Conservation (phyloP, 1,140 invertebrate genomes). For the Plodia interpunctella region DNA sequence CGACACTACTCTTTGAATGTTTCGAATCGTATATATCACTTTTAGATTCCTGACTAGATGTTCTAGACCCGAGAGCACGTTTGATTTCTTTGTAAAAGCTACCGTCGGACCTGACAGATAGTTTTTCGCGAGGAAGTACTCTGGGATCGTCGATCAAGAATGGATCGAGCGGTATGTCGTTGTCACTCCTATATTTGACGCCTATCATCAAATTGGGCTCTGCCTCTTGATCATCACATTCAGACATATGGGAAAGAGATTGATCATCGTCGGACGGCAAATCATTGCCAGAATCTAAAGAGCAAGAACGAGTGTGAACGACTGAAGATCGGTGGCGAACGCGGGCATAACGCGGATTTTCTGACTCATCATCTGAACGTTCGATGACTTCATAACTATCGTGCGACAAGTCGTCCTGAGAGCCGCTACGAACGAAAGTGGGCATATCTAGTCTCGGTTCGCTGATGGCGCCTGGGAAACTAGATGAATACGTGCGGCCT, state of each 20-base stretch:
- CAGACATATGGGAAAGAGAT: constrained; percentile 75
- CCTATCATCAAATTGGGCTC: constrained; percentile 53
- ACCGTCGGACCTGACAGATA: constrained; percentile 82
- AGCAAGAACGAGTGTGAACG: constrained; percentile 79
- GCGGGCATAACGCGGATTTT: constrained; percentile 55
- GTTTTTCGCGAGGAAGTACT: constrained; percentile 81
- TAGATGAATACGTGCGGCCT: constrained; percentile 85
- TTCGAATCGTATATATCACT: constrained; percentile 82
- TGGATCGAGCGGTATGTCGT: constrained; percentile 79
- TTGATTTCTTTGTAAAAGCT: constrained; percentile 83
- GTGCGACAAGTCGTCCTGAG: constrained; percentile 91
- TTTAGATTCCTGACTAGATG: constrained; percentile 82
- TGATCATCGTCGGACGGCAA: constrained; percentile 81
- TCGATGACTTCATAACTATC: constrained; percentile 92
- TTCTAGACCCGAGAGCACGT: constrained; percentile 77
- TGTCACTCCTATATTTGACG: constrained; percentile 79
- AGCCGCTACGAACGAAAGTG: constrained; percentile 79
- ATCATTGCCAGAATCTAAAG: constrained; percentile 83
- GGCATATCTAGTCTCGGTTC: constrained; percentile 81
- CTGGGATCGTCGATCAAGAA: constrained; percentile 82
- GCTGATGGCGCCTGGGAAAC: constrained; percentile 88
- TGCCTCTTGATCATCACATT: constrained; percentile 51
- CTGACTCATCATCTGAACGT: constrained; percentile 82
- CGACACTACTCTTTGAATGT: constrained; percentile 79
- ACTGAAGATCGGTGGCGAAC: constrained; percentile 35